These are phyloP conservation scores for Saccostrea cuccullata DNA, from an alignment of 1,140 invertebrate genomes.

Conservation along the genomic window DNA sequence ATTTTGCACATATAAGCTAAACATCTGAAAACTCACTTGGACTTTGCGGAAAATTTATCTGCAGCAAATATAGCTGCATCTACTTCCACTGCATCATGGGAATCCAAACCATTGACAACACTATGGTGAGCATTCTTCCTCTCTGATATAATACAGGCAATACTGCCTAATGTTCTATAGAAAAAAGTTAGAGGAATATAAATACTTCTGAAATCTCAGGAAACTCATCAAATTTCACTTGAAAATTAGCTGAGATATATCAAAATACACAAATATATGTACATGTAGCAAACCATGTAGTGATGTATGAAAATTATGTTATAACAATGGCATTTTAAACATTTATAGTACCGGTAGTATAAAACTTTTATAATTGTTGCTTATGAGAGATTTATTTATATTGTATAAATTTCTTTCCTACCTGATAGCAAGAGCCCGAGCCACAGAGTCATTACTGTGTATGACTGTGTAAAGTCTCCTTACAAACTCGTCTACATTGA, in stretches of 20 bases:
- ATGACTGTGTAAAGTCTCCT: conserved; percentile 95
- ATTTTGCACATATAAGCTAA: neutral
- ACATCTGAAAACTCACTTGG: conserved; percentile 82
- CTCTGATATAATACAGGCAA: conserved; percentile 95
- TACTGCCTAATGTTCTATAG: conserved; percentile 88
- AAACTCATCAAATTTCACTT: too few relatives aligned
- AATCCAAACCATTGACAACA: conserved; percentile 93
- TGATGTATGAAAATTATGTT: too few relatives aligned
- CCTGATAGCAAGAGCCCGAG: conserved; percentile 91
- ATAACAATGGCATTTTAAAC: too few relatives aligned
- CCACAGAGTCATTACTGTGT: conserved; percentile 97
- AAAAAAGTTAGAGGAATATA: conserved; percentile 17
- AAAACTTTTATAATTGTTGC: too few relatives aligned
- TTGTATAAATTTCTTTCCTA: conserved; percentile 47
- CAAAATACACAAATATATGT: too few relatives aligned
- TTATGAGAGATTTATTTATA: too few relatives aligned
- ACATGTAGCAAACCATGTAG: too few relatives aligned
- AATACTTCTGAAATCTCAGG: too few relatives aligned
- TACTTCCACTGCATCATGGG: conserved; percentile 96
- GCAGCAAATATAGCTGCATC: conserved; percentile 97
- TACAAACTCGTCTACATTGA: conserved; percentile 97
- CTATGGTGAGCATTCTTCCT: conserved; percentile 96
- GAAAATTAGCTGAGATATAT: too few relatives aligned
- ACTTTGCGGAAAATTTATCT: conserved; percentile 93
- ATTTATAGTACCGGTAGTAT: too few relatives aligned